A percentile compares a stretch with the other conserved stretches of the same genome.
Evolutionary conservation across 2,797 vertebrate genomes (phyloP).

Genomic region (Valencia hispanica): DNA sequence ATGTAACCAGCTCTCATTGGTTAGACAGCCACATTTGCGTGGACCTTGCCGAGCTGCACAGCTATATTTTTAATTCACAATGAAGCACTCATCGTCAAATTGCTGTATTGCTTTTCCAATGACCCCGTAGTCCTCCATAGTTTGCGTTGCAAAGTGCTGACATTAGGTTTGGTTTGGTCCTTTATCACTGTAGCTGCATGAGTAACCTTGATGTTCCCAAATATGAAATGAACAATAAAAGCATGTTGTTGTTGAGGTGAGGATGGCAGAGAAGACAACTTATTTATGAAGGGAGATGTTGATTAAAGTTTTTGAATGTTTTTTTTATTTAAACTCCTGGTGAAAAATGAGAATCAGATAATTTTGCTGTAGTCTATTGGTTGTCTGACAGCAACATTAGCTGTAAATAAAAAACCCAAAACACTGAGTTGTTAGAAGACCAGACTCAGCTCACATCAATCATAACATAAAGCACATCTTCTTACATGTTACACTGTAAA

Average conservation of each 20-base stretch:
- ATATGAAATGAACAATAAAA: conserved; percentile 1
- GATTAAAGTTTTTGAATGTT: conserved; percentile 10
- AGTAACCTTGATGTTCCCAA: no score
- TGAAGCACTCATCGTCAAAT: no score
- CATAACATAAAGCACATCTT: not conserved
- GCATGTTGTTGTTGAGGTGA: conserved; percentile 1
- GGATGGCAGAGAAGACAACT: not conserved
- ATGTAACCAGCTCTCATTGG: no score
- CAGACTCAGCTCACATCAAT: not conserved
- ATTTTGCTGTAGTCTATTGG: not conserved
- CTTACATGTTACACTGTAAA: not conserved
- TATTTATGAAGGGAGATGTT: not conserved
- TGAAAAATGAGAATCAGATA: conserved; percentile 3
- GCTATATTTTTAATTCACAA: no score
- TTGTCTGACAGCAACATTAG: not conserved
- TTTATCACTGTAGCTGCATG: no score
- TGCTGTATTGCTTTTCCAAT: no score
- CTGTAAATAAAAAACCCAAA: not conserved
- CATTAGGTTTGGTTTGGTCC: no score
- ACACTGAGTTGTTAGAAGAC: not conserved
- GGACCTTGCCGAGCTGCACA: no score
- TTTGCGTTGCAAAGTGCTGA: no score
- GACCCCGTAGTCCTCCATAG: no score
- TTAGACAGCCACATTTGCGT: no score
- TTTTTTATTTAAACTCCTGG: conserved; percentile 1